Percentiles rank a stretch among this genome's conserved stretches.
These are phyloP conservation scores for Phylloscopus trochiloides DNA, from an alignment of 2,113 vertebrate genomes.

Conservation along the genomic window DNA sequence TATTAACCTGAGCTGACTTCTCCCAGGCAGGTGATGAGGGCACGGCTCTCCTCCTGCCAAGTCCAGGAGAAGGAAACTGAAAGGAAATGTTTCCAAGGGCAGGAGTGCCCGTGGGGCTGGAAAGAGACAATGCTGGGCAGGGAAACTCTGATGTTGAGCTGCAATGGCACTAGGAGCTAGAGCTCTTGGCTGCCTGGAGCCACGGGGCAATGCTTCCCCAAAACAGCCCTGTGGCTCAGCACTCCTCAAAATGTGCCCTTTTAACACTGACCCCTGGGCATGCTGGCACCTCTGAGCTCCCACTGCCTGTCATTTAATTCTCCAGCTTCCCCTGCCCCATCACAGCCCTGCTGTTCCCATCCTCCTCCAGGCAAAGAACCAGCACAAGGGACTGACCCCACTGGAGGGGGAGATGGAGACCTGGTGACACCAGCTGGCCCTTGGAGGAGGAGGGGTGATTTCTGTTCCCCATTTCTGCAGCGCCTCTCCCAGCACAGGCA, in stretches of 20 bases:
- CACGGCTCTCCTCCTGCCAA: background rate
- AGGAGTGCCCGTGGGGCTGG: background rate
- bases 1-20: background rate
- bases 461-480: constrained; percentile 45
- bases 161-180: background rate
- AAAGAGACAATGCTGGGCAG: background rate
- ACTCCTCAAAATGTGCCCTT: background rate
- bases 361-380: background rate
- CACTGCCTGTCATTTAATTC: background rate
- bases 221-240: background rate
- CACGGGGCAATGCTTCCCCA: accelerated
- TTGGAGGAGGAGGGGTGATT: background rate
- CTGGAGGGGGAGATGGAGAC: background rate
- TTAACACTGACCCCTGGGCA: background rate
- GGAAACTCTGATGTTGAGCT: background rate
- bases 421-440: accelerated
- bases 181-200: background rate
- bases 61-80: background rate
- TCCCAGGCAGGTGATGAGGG: background rate
- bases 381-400: accelerated
- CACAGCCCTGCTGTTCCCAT: background rate
- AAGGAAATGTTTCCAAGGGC: background rate
- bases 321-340: background rate
- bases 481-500: background rate
- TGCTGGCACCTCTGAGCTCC: background rate